Evolutionary conservation across 2,888 invertebrate species (phyloP), one percentile per base, ranked within the genome.

Genomic region (Chrysina gloriosa): DNA sequence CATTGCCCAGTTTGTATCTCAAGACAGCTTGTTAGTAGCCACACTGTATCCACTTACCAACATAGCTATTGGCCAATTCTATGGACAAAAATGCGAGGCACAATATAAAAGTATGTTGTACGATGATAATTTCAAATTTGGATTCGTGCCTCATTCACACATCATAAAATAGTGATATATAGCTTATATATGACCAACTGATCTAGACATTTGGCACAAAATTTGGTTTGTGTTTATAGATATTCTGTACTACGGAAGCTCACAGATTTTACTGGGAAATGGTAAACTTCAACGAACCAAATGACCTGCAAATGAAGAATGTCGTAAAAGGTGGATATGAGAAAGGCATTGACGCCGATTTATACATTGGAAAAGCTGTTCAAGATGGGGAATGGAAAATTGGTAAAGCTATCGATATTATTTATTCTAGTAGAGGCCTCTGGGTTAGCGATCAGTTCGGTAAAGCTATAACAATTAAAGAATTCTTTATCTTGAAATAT

Each of bases 51-150:
- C 58, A 14, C 16, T 42, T 14, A 11, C 9, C 3, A 45, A 42
- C 2, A 16, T 16, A 3, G 58, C 58, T 1, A 16, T 42, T 3
- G 9, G 1, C 3, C 16, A 36, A 42, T 3, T 11, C 6, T 0
- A 1, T 7, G 39, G 25, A 4, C 23, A 39, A 2, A 3, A 23
- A 27, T 23, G 25, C 25, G 14, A 36, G 14, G 2, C 1, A 27
- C n/a, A 39, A 58, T 23, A 58, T 58, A 14, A 58, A 58, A 23
- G 58, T 58, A 21, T 19, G 34, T 36, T n/a, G n/a, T n/a, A n/a
- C n/a, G n/a, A n/a, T n/a, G n/a, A n/a, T n/a, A n/a, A n/a, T n/a
- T n/a, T n/a, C n/a, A n/a, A n/a, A n/a, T n/a, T n/a, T n/a, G n/a
- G n/a, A n/a, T n/a, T n/a, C n/a, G n/a, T n/a, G n/a, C n/a, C n/a